Evolutionary conservation across 2,888 invertebrate species (phyloP), one percentile per base, ranked within the genome.

Genomic region (Melieria crassipennis): DNA sequence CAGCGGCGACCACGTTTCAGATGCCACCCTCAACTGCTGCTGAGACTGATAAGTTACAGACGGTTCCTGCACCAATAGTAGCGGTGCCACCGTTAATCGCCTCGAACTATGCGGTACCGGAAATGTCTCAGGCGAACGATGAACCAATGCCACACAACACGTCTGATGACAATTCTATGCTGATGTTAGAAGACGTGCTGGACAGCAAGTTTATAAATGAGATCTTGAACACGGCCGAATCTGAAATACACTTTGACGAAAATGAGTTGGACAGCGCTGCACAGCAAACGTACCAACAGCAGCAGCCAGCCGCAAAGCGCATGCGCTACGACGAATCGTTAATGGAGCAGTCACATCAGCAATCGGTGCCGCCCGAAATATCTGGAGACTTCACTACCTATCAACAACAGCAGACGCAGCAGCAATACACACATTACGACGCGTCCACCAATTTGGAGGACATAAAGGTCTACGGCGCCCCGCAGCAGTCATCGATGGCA

Each of bases 121-220:
- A 76, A 7, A 65, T 73, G 13, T 65, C 65, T 45, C 73, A 75
- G 48, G 2, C 75, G 56, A 62, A 79, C 66, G 81, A 79, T 47
- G 78, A 77, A 7, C 75, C 78, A 16, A 69, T 83, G 75, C 75
- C 78, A 55, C 80, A 81, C 16, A 84, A 81, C 30, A 76, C 80
- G 58, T 82, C 83, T 11, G 85, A 85, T 72, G 82, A 85, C 7
- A 85, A 83, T 75, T 84, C 85, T 30, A 83, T 85, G 75, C 74
- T 85, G 42, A 85, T 81, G 1, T 78, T 86, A 47, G 85, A 84
- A 47, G 86, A 86, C 58, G 81, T 85, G 81, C 78, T 86, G 42
- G 85, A 85, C 75, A 84, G 83, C 70, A 85, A 85, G 78, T 80
- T 85, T 47, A 82, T 85, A 42, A 85, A 84, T 50, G 86, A 85